Percentiles rank a stretch among this genome's conserved stretches.
phyloP scores from a whole-genome alignment of 2,113 vertebrate species.

The Chloroceryle aenea region DNA sequence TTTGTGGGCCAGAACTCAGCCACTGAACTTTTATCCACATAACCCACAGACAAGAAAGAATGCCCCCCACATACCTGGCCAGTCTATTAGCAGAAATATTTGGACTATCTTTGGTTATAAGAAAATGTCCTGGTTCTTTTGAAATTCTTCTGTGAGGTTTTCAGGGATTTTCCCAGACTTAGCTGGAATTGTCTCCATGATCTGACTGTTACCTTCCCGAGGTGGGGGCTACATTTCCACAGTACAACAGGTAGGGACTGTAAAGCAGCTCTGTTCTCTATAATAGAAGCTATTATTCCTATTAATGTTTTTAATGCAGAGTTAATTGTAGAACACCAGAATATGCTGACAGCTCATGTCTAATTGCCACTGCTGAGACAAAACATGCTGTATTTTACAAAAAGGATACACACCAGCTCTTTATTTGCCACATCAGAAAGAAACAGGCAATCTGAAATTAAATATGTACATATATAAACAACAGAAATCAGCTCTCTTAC shows the following conservation, averaged over 20 bases:
- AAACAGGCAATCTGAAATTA: neutral
- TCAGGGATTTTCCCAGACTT: neutral
- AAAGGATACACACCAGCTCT: neutral
- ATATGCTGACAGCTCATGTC: neutral
- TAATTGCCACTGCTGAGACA: neutral
- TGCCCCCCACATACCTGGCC: neutral
- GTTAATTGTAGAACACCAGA: neutral
- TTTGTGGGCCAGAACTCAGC: neutral
- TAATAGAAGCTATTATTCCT: constrained; percentile 41
- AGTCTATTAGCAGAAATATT: neutral
- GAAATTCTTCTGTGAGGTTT: neutral
- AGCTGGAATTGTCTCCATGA: neutral
- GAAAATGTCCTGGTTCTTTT: neutral
- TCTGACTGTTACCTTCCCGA: neutral
- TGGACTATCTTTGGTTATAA: neutral
- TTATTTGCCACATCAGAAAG: constrained; percentile 13
- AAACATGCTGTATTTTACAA: constrained; percentile 5
- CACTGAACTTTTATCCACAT: neutral
- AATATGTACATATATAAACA: neutral
- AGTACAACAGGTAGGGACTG: neutral
- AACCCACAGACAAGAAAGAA: neutral
- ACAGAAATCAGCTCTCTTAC: neutral
- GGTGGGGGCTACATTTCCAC: neutral
- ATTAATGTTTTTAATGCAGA: constrained; percentile 51
- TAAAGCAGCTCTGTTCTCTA: neutral